phyloP scores from a whole-genome alignment of 1,140 invertebrate genomes.

The Himalopsyche phryganea region DNA sequence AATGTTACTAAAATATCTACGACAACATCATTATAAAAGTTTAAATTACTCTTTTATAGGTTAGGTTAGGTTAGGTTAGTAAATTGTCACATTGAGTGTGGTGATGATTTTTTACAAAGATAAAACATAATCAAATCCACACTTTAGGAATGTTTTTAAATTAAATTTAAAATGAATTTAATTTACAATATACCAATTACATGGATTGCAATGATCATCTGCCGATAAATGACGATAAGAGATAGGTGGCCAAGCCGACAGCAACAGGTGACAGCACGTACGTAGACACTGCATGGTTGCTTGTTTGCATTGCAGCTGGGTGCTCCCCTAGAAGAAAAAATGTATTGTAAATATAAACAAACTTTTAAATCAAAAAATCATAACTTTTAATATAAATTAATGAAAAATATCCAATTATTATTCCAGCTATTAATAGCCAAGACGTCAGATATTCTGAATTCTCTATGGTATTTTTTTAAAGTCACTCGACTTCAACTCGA shows the following conservation, averaged over 20 bases:
- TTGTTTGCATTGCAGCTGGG: conserved; percentile 74
- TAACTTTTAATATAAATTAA: no score
- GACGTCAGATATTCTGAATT: no score
- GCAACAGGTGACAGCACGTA: conserved; percentile 46
- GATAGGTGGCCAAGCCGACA: conserved; percentile 46
- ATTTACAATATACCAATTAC: conserved; percentile 15
- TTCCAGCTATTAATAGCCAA: no score
- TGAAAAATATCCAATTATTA: no score
- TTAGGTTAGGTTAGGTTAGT: no score
- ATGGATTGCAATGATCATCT: conserved; percentile 49
- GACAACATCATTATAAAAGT: no score
- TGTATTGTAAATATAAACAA: no score
- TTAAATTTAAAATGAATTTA: conserved; percentile 4
- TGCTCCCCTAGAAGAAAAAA: conserved; percentile 62
- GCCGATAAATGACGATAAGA: conserved; percentile 42
- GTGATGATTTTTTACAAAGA: neutral
- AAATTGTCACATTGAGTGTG: no score
- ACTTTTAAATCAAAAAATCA: no score
- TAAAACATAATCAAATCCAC: conserved; percentile 1
- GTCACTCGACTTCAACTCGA: no score
- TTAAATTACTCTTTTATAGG: no score
- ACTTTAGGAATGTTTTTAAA: neutral
- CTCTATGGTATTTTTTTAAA: no score
- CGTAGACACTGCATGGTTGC: conserved; percentile 49
- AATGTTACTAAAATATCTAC: neutral